phyloP scores from a whole-genome alignment of 2,113 vertebrate species.

The Entelurus aequoreus region DNA sequence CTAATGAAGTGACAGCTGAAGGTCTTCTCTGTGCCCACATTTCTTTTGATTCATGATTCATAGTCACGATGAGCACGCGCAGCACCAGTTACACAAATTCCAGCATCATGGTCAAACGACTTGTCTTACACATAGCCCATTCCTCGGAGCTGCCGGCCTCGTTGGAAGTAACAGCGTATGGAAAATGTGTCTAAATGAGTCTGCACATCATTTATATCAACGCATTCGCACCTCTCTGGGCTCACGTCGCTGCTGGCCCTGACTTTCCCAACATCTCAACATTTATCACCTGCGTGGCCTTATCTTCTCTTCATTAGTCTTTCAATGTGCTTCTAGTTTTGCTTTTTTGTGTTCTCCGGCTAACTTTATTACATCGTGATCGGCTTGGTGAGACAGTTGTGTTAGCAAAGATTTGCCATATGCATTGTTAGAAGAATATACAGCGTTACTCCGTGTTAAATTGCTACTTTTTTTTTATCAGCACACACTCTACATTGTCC shows the following conservation, averaged over 20 bases:
- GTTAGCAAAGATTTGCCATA: not conserved
- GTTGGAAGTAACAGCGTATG: conserved; percentile 71
- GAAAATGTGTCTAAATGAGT: conserved; percentile 75
- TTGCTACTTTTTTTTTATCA: no score
- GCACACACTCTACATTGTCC: no score
- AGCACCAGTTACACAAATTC: conserved; percentile 46
- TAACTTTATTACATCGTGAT: not conserved
- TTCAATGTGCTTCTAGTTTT: not conserved
- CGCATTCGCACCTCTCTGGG: conserved; percentile 50
- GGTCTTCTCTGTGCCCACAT: no score
- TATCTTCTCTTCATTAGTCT: conserved; percentile 10
- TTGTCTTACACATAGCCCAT: conserved; percentile 68
- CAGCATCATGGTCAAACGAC: conserved; percentile 54
- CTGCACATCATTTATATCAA: conserved; percentile 66
- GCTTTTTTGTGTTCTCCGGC: not conserved
- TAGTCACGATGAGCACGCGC: conserved; percentile 43
- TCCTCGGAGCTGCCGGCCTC: conserved; percentile 64
- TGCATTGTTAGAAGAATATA: not conserved
- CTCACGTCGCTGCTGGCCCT: conserved; percentile 4
- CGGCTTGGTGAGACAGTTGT: not conserved
- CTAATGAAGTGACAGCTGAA: no score
- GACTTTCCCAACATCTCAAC: conserved; percentile 27
- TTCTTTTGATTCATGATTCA: not conserved
- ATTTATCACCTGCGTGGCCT: conserved; percentile 23
- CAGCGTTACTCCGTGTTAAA: no score